phyloP scores from a whole-genome alignment of 2,113 vertebrate species.

The Paradoxurus hermaphroditus region DNA sequence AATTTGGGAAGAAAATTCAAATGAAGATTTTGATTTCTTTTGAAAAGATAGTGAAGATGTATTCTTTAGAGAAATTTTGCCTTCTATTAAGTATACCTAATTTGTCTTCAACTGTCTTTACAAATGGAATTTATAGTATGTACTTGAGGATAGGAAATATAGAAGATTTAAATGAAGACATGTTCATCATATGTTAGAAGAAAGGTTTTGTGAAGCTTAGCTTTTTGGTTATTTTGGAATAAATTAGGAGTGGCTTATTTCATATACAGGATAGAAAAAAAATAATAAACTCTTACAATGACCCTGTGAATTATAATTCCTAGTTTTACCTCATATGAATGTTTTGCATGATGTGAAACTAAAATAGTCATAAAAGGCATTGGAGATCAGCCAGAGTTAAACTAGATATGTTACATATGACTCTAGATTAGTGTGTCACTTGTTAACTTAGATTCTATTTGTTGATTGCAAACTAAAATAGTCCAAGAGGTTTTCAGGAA shows the following conservation, averaged over 20 bases:
- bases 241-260: background rate
- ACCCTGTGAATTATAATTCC: background rate
- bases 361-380: background rate
- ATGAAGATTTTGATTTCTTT: background rate
- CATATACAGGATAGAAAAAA: background rate
- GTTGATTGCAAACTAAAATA: background rate
- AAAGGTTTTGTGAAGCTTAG: background rate
- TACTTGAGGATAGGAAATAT: background rate
- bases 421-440: background rate
- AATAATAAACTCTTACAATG: background rate
- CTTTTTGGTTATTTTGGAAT: background rate
- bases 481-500: background rate
- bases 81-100: background rate
- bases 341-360: background rate
- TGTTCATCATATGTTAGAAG: background rate
- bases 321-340: background rate
- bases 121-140: background rate
- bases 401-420: background rate
- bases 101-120: conserved; percentile 20
- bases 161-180: background rate
- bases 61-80: background rate
- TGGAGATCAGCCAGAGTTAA: background rate
- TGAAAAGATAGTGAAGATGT: background rate
- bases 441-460: background rate
- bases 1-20: conserved; percentile 21